Conservation (phyloP, 2,888 invertebrate genomes). For the Athetis lepigone region DNA sequence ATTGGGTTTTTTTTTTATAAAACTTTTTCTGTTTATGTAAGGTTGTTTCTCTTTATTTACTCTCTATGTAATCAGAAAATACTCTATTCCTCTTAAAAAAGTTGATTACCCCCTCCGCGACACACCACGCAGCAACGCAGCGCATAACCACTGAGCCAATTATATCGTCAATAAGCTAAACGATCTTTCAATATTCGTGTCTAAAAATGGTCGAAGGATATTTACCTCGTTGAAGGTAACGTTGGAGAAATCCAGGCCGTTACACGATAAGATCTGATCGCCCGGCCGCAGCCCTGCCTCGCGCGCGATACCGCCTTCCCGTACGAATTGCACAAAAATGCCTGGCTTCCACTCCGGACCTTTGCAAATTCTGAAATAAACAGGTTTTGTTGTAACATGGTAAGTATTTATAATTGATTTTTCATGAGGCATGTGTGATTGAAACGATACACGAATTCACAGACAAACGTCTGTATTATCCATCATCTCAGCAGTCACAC, state of each 20-base stretch:
- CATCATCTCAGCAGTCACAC: not conserved
- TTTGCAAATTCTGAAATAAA: constrained; percentile 93
- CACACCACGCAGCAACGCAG: too few relatives aligned
- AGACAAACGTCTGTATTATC: not conserved
- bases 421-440: not conserved
- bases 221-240: constrained; percentile 95
- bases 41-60: too few relatives aligned
- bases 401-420: not conserved
- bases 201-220: constrained; percentile 26
- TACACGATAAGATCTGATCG: constrained; percentile 97
- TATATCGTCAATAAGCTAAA: too few relatives aligned
- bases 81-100: too few relatives aligned
- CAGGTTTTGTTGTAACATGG: not conserved
- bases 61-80: too few relatives aligned
- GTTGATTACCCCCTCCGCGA: too few relatives aligned
- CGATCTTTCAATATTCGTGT: not conserved
- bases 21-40: too few relatives aligned
- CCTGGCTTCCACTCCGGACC: constrained; percentile 97
- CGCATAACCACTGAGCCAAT: too few relatives aligned
- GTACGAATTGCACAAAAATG: constrained; percentile 97
- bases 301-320: constrained; percentile 96
- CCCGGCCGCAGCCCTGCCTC: constrained; percentile 97
- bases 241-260: constrained; percentile 94
- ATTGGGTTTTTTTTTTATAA: too few relatives aligned
- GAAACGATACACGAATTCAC: too few relatives aligned